Conservation (phyloP, 2,113 vertebrate species). For the Leptocoma aspasia region DNA sequence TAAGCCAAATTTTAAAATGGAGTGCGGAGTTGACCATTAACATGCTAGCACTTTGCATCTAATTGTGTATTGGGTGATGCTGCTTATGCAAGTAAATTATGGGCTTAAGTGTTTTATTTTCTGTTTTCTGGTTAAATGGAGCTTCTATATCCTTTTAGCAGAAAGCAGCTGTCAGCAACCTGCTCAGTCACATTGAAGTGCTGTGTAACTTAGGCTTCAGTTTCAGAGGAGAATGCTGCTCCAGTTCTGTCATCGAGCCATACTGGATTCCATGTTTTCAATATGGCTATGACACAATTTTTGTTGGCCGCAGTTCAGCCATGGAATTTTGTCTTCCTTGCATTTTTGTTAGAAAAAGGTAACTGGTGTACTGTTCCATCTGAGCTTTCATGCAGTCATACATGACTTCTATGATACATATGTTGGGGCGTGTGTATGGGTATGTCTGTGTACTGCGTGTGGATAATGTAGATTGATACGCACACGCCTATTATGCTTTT, state of each 20-base stretch:
- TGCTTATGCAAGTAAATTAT: background rate
- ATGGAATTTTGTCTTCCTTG: constrained; percentile 63
- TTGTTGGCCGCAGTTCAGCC: constrained; percentile 38
- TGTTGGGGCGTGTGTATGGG: constrained; percentile 60
- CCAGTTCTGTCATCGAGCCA: background rate
- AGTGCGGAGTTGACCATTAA: background rate
- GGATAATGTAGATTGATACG: constrained; percentile 20
- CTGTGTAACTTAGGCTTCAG: constrained; percentile 32
- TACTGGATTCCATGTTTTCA: background rate
- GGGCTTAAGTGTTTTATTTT: constrained; percentile 14
- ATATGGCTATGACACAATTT: constrained; percentile 4
- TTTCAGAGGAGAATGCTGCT: background rate
- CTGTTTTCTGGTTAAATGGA: constrained; percentile 37
- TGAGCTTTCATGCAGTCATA: constrained; percentile 67
- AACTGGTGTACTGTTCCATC: constrained; percentile 63
- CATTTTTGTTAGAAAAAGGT: constrained; percentile 53
- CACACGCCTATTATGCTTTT: constrained; percentile 60
- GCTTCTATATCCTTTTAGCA: constrained; percentile 16
- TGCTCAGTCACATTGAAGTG: constrained; percentile 25
- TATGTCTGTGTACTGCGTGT: constrained; percentile 21
- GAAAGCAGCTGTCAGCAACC: constrained; percentile 37
- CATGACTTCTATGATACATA: constrained; percentile 23
- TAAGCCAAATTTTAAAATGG: background rate
- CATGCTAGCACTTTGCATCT: constrained; percentile 24
- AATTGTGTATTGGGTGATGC: background rate